Percentiles rank a stretch among this genome's conserved stretches.
Conservation (phyloP, 2,888 invertebrate species). For the Meandrusa payeni region DNA sequence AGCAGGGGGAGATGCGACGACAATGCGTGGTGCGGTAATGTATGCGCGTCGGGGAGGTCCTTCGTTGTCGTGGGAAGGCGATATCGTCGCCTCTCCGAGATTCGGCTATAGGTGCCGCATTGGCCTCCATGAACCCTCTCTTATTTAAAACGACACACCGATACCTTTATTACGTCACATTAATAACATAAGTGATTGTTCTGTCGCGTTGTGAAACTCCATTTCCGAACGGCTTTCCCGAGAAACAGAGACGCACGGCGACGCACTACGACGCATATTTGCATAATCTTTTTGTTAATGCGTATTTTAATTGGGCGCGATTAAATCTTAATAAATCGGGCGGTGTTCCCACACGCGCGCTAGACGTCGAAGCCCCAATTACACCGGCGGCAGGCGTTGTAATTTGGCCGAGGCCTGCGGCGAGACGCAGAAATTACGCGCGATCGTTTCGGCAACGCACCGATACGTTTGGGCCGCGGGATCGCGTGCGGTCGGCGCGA, state of each 20-base stretch:
- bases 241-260: conserved; percentile 43
- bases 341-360: conserved; percentile 66
- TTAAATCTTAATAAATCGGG: conserved; percentile 77
- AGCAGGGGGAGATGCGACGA: conserved; percentile 30
- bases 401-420: conserved; percentile 68
- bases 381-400: conserved; percentile 62
- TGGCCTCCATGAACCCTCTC: conserved; percentile 29
- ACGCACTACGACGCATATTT: conserved; percentile 41
- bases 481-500: conserved; percentile 57
- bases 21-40: conserved; percentile 54
- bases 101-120: conserved; percentile 36
- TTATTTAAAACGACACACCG: conserved; percentile 16
- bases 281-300: conserved; percentile 63
- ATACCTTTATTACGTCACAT: conserved; percentile 23
- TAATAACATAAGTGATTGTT: conserved; percentile 10
- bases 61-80: conserved; percentile 62
- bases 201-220: conserved; percentile 12
- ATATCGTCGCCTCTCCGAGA: conserved; percentile 45
- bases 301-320: conserved; percentile 73
- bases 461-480: conserved; percentile 27
- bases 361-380: conserved; percentile 53
- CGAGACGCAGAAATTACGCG: conserved; percentile 62
- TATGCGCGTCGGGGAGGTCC: conserved; percentile 76
- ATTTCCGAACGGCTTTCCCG: conserved; percentile 1
- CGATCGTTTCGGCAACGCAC: conserved; percentile 51